These are phyloP conservation scores for Rynchops niger DNA, from an alignment of 2,113 vertebrate species.

Conservation along the genomic window DNA sequence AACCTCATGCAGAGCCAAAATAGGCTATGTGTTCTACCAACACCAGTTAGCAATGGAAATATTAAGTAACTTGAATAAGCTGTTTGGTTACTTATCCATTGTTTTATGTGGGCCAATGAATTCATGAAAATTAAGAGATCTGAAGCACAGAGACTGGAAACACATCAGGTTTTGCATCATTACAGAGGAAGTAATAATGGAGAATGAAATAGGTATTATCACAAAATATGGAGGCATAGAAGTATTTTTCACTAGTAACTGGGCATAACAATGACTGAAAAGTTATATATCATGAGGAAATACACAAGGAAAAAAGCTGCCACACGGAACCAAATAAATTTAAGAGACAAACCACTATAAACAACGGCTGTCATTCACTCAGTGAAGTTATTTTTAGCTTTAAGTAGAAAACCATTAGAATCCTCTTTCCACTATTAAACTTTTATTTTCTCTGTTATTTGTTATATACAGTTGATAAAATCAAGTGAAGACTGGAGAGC, in stretches of 20 bases:
- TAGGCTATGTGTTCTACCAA: background rate
- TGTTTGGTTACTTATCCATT: background rate
- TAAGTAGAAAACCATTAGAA: background rate
- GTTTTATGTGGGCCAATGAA: background rate
- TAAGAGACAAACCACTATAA: background rate
- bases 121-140: background rate
- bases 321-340: background rate
- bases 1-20: background rate
- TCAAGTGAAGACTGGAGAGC: background rate
- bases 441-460: background rate
- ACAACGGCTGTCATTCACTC: background rate
- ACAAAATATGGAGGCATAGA: background rate
- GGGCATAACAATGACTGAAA: background rate
- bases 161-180: background rate
- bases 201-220: background rate
- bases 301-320: background rate
- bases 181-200: background rate
- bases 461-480: background rate
- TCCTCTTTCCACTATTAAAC: background rate
- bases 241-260: background rate
- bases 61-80: background rate
- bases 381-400: background rate
- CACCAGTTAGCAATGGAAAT: background rate
- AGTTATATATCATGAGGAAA: background rate
- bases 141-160: background rate